Evolutionary conservation across 2,797 vertebrate species (phyloP).

Genomic region (Eulemur mongoz): DNA sequence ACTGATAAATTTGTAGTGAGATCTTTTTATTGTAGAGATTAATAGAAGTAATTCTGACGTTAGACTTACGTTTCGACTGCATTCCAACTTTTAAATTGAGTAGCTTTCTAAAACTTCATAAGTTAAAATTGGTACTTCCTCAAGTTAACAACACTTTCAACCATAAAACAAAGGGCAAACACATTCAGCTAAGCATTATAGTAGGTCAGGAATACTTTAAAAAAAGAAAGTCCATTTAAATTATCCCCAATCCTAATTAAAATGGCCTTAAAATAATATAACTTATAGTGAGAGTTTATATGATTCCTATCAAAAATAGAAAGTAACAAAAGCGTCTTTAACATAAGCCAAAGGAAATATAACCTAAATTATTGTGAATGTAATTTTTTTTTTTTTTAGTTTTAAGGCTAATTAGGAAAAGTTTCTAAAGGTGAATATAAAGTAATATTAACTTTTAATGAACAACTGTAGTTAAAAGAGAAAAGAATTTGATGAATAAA

Average conservation of each 20-base stretch:
- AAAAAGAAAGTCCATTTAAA: conserved; percentile 48
- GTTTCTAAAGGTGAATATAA: conserved; percentile 47
- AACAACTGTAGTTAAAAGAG: neutral
- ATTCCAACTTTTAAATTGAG: conserved; percentile 11
- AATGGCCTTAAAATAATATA: conserved; percentile 23
- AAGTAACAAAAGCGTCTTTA: conserved; percentile 31
- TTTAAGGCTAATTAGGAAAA: conserved; percentile 56
- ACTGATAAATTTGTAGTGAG: neutral
- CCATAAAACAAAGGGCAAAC: neutral
- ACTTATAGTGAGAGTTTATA: neutral
- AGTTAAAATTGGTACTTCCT: neutral
- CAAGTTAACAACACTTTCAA: conserved; percentile 2
- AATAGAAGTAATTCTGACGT: neutral
- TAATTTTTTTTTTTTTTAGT: neutral
- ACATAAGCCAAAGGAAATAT: conserved; percentile 28
- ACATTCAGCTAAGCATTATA: neutral
- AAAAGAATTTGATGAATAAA: neutral
- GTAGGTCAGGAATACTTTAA: conserved; percentile 19
- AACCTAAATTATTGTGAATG: conserved; percentile 3
- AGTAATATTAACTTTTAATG: conserved; percentile 52
- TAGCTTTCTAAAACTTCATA: neutral
- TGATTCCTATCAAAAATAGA: conserved; percentile 27
- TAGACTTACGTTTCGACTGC: neutral
- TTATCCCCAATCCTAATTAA: conserved; percentile 36
- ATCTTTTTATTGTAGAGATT: neutral